Conservation (phyloP, 1,140 invertebrate genomes). For the Mya arenaria region DNA sequence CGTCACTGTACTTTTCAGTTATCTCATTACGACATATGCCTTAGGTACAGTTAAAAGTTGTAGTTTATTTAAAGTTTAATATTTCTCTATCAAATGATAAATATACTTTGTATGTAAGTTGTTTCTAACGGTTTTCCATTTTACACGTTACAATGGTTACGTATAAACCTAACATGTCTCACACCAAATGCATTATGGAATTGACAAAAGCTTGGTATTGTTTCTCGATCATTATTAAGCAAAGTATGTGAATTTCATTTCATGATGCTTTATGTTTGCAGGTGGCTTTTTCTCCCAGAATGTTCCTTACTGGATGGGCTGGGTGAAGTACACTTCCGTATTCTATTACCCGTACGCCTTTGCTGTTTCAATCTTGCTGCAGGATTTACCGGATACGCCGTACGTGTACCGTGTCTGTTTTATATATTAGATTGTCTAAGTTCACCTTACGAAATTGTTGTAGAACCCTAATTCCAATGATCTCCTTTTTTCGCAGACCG, state of each 20-base stretch:
- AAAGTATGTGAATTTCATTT: background rate
- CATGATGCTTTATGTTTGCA: background rate
- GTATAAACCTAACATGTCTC: background rate
- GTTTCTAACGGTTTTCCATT: background rate
- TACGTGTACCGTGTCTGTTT: background rate
- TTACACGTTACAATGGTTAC: background rate
- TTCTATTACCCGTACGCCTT: conserved; percentile 22
- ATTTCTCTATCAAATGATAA: no score
- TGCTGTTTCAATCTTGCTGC: background rate
- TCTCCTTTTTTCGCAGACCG: no score
- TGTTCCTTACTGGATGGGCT: conserved; percentile 19
- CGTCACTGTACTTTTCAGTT: conserved; percentile 14
- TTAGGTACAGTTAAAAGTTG: no score
- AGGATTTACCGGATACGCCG: background rate
- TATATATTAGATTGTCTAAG: background rate
- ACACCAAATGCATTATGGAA: background rate
- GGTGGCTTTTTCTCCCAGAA: conserved; percentile 34
- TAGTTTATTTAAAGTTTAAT: no score
- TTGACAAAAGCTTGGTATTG: background rate
- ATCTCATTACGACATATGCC: conserved; percentile 18
- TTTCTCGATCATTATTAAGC: background rate
- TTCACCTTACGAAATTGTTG: no score
- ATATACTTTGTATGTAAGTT: background rate
- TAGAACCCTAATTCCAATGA: no score
- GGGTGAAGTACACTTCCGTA: conserved; percentile 29